Percentiles rank a stretch among this genome's conserved stretches.
These are phyloP conservation scores for Yponomeuta evonymella DNA, from an alignment of 2,888 invertebrate species.

Conservation along the genomic window DNA sequence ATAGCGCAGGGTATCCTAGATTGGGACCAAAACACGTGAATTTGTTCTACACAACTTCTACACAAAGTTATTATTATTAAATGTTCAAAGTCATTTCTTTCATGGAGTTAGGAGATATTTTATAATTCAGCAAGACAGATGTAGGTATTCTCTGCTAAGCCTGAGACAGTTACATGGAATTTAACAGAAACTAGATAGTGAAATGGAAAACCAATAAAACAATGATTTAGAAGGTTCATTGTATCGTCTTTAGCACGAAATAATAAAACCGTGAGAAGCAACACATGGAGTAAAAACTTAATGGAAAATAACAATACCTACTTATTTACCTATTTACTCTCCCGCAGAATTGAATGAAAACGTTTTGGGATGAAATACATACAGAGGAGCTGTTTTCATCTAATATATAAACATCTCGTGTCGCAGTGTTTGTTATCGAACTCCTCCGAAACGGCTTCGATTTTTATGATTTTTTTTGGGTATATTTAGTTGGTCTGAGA, in stretches of 20 bases:
- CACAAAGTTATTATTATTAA: no score
- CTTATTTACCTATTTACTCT: neutral
- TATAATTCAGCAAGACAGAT: no score
- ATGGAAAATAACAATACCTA: neutral
- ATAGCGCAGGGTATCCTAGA: no score
- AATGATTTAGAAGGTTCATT: neutral
- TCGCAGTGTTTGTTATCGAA: no score
- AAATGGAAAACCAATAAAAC: slow-evolving; percentile 3
- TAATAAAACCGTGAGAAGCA: neutral
- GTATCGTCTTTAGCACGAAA: neutral
- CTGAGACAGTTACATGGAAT: neutral
- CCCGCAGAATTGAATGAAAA: neutral
- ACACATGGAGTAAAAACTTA: neutral
- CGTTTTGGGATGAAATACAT: neutral
- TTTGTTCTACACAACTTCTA: no score
- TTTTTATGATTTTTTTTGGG: no score
- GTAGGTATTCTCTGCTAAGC: neutral
- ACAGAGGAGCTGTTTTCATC: neutral
- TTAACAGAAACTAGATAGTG: neutral
- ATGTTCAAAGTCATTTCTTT: no score
- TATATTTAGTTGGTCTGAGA: no score
- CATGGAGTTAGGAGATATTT: no score
- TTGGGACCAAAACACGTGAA: no score
- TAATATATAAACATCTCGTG: no score
- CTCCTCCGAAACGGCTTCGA: no score